Evolutionary conservation across 2,888 invertebrate species (phyloP).

Genomic region (Drosophila tanythrix): DNA sequence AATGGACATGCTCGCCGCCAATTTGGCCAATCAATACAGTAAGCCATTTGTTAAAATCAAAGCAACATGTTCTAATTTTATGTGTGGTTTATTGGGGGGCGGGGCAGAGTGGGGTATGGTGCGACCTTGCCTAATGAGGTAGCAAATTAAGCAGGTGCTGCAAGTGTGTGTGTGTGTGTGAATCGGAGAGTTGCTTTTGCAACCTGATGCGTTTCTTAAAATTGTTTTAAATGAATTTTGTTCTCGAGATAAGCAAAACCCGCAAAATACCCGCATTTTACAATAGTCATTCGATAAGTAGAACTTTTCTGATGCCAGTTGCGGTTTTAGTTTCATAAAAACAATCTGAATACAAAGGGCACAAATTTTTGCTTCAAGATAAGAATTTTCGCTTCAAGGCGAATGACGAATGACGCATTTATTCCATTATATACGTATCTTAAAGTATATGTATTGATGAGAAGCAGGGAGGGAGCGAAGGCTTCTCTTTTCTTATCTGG

Average conservation of each 20-base stretch:
- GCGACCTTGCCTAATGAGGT: slow-evolving; percentile 24
- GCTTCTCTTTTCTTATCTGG: slow-evolving; percentile 4
- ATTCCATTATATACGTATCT: neutral
- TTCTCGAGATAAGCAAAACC: neutral
- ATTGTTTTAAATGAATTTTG: neutral
- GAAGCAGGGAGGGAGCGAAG: neutral
- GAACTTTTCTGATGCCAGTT: neutral
- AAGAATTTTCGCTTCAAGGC: neutral
- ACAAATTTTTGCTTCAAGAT: neutral
- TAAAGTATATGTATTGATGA: neutral
- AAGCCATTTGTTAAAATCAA: slow-evolving; percentile 33
- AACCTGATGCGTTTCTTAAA: neutral
- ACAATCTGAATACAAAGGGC: neutral
- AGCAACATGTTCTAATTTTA: slow-evolving; percentile 37
- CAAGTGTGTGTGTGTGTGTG: neutral
- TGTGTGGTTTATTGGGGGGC: neutral
- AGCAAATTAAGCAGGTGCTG: neutral
- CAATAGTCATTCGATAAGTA: neutral
- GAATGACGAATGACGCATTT: neutral
- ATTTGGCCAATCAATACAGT: slow-evolving; percentile 78
- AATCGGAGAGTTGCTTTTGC: neutral
- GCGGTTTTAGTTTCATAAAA: neutral
- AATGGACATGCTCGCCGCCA: slow-evolving; percentile 82
- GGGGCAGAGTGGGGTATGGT: neutral
- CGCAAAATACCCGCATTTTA: neutral